Base-by-base conservation (phyloP, 2,113 vertebrate genomes). In the Cranoglanis bouderius region DNA sequence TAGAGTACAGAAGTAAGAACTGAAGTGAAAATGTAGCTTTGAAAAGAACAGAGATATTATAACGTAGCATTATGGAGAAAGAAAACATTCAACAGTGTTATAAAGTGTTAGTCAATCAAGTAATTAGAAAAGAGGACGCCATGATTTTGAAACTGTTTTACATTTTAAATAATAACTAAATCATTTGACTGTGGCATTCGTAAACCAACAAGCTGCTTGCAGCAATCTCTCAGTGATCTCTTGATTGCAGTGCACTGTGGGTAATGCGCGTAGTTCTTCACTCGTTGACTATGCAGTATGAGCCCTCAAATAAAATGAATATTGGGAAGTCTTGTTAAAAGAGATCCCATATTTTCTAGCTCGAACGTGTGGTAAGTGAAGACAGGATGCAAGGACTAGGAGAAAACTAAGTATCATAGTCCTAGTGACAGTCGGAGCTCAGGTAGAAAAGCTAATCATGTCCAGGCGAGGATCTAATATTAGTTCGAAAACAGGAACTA, bases 11-110 rank as follows among this genome's bases (percentile, higher is more conserved):
- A 40, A 40, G 26, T 46, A 55, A 12, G 29, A 10, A 24, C 75
- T 32, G 49, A 70, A 75, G 77, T 82, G 77, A 81, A 81, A 63
- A 82, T 75, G 61, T 55, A 85, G 40, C 43, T 65, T 53, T 35
- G 38, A 49, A 65, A 84, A 67, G 87, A 59, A 46, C 46, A 84
- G 61, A 32, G 43, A 24, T 29, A 65, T 35, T 72, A 78, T 19
- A 29, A 1, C 1, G 18, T 7, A 40, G 70, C 38, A 75, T 77
- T 49, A n/a, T 38, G 32, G 32, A 18, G 32, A 72, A 72, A 19
- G 16, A 38, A 2, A 35, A 2, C 10, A 6, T 16, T 70, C 6
- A n/a, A n/a, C n/a, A n/a, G n/a, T n/a, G n/a, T 6, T n/a, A 16
- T 35, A 35, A 74, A 40, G 7, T 24, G 8, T 75, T 75, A 24